A percentile compares a stretch with the other conserved stretches of the same genome.
phyloP scores from a whole-genome alignment of 2,797 vertebrate genomes.

The Anguilla pacifica region DNA sequence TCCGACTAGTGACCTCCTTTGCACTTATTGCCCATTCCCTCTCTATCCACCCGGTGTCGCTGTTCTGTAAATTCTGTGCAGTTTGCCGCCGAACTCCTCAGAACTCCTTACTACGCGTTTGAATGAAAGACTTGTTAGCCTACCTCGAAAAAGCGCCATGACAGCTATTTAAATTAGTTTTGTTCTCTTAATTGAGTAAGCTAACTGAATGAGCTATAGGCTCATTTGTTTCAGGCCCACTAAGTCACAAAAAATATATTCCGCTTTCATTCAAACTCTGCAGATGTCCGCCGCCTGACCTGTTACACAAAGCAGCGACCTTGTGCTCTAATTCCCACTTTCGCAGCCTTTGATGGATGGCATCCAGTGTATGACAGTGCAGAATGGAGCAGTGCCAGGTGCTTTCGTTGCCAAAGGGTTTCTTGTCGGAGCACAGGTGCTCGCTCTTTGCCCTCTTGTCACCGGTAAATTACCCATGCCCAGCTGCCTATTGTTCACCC shows the following conservation, averaged over 20 bases:
- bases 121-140: background rate
- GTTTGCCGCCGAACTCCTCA: background rate
- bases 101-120: background rate
- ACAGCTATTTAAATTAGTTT: background rate
- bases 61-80: conserved; percentile 24
- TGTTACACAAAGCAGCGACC: background rate
- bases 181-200: background rate
- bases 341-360: background rate
- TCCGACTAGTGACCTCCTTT: background rate
- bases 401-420: background rate
- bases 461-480: conserved; percentile 10
- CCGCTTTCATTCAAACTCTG: background rate
- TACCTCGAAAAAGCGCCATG: too few species aligned
- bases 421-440: background rate
- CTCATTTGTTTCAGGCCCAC: background rate
- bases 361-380: background rate
- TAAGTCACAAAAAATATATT: background rate
- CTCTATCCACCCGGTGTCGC: conserved; percentile 54
- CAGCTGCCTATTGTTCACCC: background rate
- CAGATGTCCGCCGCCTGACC: background rate
- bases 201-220: background rate
- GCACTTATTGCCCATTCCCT: background rate
- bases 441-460: background rate
- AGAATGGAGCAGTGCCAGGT: background rate
- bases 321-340: background rate